Base-by-base conservation (phyloP, 2,113 vertebrate species). In the Ceyx cyanopectus region DNA sequence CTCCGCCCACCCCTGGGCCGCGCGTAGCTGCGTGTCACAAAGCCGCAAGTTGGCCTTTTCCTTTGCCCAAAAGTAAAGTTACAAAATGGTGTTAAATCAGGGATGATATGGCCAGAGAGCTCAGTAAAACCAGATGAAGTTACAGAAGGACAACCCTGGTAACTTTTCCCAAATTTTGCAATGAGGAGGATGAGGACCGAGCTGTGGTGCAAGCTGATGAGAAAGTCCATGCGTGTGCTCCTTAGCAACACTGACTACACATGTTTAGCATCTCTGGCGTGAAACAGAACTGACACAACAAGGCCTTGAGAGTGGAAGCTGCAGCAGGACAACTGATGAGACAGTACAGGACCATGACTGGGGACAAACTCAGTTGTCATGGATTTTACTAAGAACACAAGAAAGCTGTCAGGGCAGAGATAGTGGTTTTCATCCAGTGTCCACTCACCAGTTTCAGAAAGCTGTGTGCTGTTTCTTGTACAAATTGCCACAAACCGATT, bases 1-100 rank as follows among this genome's bases (percentile, higher is more conserved):
- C 46, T 29, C 46, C 58, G 34, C 32, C n/a, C 48, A 9, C 21
- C 46, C 46, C 46, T 48, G 46, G 46, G 46, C 46, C 46, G 21
- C 46, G 46, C 21, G 46, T 21, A 22, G 21, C 46, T 48, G 20
- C 20, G 9, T 37, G 34, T 10, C 10, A 34, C 45, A 4, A 2
- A 27, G 65, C 18, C 7, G 23, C 26, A 2, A 7, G 18, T 6
- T 14, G 83, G 63, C 30, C 17, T 14, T 17, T 22, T 6, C 43
- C 1, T 9, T 3, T 2, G 24, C 5, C 24, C 30, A 0, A 18
- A 26, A 5, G 1, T 1, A 2, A 5, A 22, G 7, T 2, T 2
- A 0, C 46, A 1, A 18, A 45, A 8, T 0, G 14, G 7, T 5
- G 27, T 4, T 14, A 3, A 9, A 26, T 41, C 4, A 21, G 14